Percentiles rank a stretch among this genome's conserved stretches.
These are phyloP conservation scores for Ptychobarbus kaznakovi DNA, from an alignment of 2,797 vertebrate species.

Conservation along the genomic window DNA sequence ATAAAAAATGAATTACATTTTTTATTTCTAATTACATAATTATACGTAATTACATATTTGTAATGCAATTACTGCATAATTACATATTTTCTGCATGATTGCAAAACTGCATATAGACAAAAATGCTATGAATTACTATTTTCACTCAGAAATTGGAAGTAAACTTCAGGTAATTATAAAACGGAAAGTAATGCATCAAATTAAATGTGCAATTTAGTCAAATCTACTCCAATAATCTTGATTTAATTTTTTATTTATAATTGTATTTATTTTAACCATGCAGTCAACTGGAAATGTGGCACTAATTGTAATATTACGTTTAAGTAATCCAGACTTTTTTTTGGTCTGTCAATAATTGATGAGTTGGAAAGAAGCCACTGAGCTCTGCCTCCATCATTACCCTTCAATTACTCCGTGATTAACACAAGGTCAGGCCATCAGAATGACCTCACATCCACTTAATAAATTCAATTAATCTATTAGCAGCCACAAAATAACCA, in stretches of 20 bases:
- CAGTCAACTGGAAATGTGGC: not conserved
- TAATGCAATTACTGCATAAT: not conserved
- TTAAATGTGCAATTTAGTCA: not conserved
- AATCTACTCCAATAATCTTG: not conserved
- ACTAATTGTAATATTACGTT: not conserved
- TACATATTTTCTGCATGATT: not conserved
- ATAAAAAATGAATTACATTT: no score
- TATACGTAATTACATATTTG: not conserved
- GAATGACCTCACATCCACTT: slow-evolving; percentile 71
- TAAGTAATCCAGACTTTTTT: slow-evolving; percentile 14
- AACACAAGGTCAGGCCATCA: slow-evolving; percentile 69
- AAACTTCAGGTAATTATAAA: not conserved
- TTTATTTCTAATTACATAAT: not conserved
- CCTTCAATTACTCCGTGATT: slow-evolving; percentile 74
- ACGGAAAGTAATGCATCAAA: not conserved
- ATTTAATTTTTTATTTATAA: not conserved
- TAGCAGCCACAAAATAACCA: slow-evolving; percentile 49
- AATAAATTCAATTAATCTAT: slow-evolving; percentile 76
- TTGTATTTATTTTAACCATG: not conserved
- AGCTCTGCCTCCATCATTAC: slow-evolving; percentile 42
- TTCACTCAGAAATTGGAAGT: not conserved
- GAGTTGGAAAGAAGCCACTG: slow-evolving; percentile 36
- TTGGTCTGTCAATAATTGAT: slow-evolving; percentile 15
- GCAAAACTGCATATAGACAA: not conserved
- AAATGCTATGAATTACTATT: not conserved